Base-by-base conservation (phyloP, 1,140 invertebrate genomes). In the Ericerus pela region DNA sequence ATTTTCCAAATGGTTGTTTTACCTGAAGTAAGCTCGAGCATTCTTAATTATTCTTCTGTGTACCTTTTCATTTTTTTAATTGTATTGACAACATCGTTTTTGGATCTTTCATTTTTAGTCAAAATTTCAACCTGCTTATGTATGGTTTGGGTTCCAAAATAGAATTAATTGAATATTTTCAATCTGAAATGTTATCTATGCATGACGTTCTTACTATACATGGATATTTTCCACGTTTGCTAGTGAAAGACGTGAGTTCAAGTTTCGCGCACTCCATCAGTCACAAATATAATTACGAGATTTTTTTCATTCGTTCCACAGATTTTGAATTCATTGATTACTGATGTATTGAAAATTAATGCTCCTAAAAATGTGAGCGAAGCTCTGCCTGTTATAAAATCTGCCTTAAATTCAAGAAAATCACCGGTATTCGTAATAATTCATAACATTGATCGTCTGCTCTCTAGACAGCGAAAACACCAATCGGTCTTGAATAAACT, bases 141-240 rank as follows among this genome's bases (percentile, higher is more conserved):
- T 86, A 92, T 73, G 91, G 91, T 0, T 66, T 94, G 51, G 93
- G 93, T 6, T 95, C 90, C 1, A 96, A 96, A 68, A 75, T 79
- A 31, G 72, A 74, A 31, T 65, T 96, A 4, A 68, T 96, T 24
- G 78, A 87, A 61, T 70, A 79, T 51, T 95, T 94, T 70, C 79
- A 84, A 61, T 70, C 72, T 28, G 67, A 81, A 61, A 75, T 79
- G 37, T 68, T 94, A 1, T 63, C 70, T 6, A 71, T 84, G 52
- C 72, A 76, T 61, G 79, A 81, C 24, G 81, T 85, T 58, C 67
- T 95, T 43, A 79, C 94, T 52, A 72, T 94, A 0, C 93, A 95
- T 71, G 91, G 91, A 8, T 96, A 89, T 70, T 93, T 93, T 69
- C 90, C 90, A 12, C 86, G 84, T 73, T 71, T 94, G 43, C 85